Percentiles rank a stretch among this genome's conserved stretches.
Conservation (phyloP, 2,888 invertebrate species). For the Metalampra italica region DNA sequence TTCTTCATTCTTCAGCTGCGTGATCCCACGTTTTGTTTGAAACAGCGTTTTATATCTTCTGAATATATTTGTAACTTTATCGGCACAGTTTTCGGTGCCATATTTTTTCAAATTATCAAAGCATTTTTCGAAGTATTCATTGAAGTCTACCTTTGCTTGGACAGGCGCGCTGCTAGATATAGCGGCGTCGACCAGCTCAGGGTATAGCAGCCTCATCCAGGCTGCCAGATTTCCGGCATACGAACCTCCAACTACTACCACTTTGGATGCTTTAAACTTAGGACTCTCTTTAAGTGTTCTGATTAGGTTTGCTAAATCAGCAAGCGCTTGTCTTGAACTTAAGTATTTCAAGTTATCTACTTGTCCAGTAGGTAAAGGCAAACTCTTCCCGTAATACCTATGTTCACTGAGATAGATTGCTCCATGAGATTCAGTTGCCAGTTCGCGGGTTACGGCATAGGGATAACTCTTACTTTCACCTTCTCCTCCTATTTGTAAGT, state of each 20-base stretch:
- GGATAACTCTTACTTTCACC: no score
- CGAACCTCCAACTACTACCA: conserved; percentile 37
- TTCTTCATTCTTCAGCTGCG: conserved; percentile 6
- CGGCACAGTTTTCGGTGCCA: neutral
- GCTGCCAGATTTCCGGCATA: conserved; percentile 66
- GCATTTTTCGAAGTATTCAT: conserved; percentile 5
- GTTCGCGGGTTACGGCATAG: neutral
- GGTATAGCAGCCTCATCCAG: conserved; percentile 63
- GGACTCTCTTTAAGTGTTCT: conserved; percentile 7
- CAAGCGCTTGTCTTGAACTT: conserved; percentile 1
- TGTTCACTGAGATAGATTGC: conserved; percentile 11
- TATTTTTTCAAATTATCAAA: neutral
- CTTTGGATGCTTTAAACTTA: conserved; percentile 13
- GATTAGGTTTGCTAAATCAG: conserved; percentile 9
- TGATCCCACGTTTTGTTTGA: neutral
- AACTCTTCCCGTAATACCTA: conserved; percentile 9
- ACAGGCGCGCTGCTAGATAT: conserved; percentile 64
- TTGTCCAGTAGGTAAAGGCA: neutral
- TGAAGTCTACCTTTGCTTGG: conserved; percentile 13
- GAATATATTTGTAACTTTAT: neutral
- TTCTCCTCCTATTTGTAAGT: conserved; percentile 7
- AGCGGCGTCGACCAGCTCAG: conserved; percentile 61
- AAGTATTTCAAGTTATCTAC: conserved; percentile 5
- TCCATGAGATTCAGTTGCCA: conserved; percentile 5
- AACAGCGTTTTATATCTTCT: neutral